phyloP scores from a whole-genome alignment of 1,140 invertebrate genomes.

The Lutraria rhynchaena region DNA sequence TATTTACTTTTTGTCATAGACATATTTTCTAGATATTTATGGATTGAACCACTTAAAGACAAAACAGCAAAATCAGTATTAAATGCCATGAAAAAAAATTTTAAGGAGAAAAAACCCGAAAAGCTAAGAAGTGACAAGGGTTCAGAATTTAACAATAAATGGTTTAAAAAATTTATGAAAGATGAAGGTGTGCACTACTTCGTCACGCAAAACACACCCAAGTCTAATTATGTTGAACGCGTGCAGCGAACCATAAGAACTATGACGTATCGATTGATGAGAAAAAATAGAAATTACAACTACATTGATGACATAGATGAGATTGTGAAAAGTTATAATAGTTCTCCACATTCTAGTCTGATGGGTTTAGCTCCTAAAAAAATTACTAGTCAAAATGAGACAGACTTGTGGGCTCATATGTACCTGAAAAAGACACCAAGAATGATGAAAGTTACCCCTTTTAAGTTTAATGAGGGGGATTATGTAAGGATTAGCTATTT shows the following conservation, averaged over 20 bases:
- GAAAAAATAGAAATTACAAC: not conserved
- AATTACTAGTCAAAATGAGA: not conserved
- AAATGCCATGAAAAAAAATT: constrained; percentile 20
- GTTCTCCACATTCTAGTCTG: constrained; percentile 10
- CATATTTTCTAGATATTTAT: constrained; percentile 34
- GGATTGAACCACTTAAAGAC: constrained; percentile 31
- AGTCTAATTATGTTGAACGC: constrained; percentile 32
- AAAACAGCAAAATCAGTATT: constrained; percentile 20
- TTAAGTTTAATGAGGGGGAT: constrained; percentile 51
- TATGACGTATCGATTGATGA: constrained; percentile 22
- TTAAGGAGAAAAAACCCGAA: not conserved
- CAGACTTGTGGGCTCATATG: constrained; percentile 21
- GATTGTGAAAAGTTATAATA: constrained; percentile 13
- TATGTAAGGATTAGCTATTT: constrained; percentile 38
- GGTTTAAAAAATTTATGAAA: constrained; percentile 33
- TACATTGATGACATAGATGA: constrained; percentile 25
- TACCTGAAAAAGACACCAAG: constrained; percentile 11
- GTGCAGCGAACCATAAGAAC: constrained; percentile 17
- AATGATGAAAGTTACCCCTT: not conserved
- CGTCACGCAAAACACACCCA: constrained; percentile 16
- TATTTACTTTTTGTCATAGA: constrained; percentile 32
- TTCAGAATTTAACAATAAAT: constrained; percentile 6
- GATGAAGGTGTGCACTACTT: constrained; percentile 1
- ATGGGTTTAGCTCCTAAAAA: constrained; percentile 9
- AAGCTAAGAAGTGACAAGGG: constrained; percentile 29